Evolutionary conservation across 2,888 invertebrate genomes (phyloP).

Genomic region (Heliconius hortense): DNA sequence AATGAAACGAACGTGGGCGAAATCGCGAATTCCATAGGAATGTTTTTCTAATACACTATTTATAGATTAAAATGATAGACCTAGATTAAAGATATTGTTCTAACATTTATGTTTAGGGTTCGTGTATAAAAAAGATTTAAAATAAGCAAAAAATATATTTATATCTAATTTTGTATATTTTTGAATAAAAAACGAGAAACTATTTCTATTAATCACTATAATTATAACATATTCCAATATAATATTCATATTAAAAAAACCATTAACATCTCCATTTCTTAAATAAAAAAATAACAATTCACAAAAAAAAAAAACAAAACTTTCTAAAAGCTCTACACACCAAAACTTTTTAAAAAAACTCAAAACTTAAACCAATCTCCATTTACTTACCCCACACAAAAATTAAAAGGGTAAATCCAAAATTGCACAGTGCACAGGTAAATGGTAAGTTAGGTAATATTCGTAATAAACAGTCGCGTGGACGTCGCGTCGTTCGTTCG

Average conservation of each 20-base stretch:
- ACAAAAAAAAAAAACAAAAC: background rate
- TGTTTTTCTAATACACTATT: constrained; percentile 19
- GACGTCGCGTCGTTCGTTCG: constrained; percentile 80
- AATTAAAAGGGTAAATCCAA: constrained; percentile 46
- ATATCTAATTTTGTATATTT: background rate
- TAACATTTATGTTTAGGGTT: background rate
- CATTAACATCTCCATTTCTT: background rate
- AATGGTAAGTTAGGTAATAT: constrained; percentile 52
- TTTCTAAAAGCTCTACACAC: background rate
- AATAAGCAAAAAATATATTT: background rate
- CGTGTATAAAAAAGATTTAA: background rate
- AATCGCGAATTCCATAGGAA: constrained; percentile 23
- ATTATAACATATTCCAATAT: background rate
- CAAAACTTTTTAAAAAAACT: background rate
- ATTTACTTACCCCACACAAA: constrained; percentile 51
- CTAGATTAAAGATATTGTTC: background rate
- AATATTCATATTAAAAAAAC: background rate
- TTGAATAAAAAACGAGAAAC: background rate
- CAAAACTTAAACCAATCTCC: background rate
- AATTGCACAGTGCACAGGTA: constrained; percentile 51
- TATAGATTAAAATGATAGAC: background rate
- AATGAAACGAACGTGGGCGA: constrained; percentile 18
- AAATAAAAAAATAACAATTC: background rate
- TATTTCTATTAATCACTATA: background rate
- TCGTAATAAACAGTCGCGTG: constrained; percentile 67